Percentiles rank a stretch among this genome's conserved stretches.
Evolutionary conservation across 53 echinoderm and acorn worm genomes (phyloP).

Genomic region (Stichopus horrens): DNA sequence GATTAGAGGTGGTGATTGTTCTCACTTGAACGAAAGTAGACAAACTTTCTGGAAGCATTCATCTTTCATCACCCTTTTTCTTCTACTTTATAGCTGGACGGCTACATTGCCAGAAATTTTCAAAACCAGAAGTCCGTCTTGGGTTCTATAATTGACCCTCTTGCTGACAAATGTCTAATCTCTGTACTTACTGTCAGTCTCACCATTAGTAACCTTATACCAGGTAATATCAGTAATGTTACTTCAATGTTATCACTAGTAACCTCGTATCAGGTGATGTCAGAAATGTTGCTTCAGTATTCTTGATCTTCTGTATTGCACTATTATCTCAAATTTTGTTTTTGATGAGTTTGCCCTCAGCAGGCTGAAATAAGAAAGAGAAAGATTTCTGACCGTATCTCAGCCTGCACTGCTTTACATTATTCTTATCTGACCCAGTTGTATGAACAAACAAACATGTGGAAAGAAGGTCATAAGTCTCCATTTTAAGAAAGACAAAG

Average conservation of each 20-base stretch:
- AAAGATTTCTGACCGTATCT: no score
- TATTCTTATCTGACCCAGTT: no score
- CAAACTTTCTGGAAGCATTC: no score
- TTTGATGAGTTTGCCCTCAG: background rate
- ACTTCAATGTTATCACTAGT: background rate
- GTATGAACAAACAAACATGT: no score
- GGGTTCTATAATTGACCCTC: slow-evolving; percentile 89
- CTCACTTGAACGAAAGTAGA: no score
- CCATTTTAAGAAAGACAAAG: no score
- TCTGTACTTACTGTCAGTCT: slow-evolving; percentile 78
- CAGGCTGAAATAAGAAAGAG: no score
- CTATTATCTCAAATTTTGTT: background rate
- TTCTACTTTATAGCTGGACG: slow-evolving; percentile 72
- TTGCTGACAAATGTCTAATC: slow-evolving; percentile 93
- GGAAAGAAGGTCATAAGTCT: no score
- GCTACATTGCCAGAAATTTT: slow-evolving; percentile 93
- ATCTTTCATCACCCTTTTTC: background rate
- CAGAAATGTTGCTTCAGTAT: background rate
- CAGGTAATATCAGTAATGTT: slow-evolving; percentile 60
- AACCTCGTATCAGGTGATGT: background rate
- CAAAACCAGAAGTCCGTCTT: slow-evolving; percentile 90
- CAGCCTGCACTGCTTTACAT: no score
- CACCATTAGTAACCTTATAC: slow-evolving; percentile 84
- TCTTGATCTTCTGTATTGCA: background rate
- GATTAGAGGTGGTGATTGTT: no score